Percentiles rank a stretch among this genome's conserved stretches.
Evolutionary conservation across 2,888 invertebrate genomes (phyloP).

Genomic region (Blastobasis lacticolella): DNA sequence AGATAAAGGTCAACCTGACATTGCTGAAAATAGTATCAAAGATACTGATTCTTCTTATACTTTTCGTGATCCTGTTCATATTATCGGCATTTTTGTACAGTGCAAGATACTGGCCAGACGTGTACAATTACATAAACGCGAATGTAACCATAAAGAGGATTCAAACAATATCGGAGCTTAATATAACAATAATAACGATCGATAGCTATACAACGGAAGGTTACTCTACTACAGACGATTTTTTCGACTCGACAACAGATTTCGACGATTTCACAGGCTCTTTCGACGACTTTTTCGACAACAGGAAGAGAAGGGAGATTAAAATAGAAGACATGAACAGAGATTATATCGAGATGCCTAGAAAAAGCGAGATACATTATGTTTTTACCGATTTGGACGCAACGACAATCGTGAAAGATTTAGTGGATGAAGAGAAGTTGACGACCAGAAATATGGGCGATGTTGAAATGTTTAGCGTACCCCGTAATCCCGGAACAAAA

Average conservation of each 20-base stretch:
- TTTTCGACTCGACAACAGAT: constrained; percentile 24
- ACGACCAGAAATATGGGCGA: constrained; percentile 33
- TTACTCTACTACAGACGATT: constrained; percentile 33
- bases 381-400: constrained; percentile 35
- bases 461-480: constrained; percentile 33
- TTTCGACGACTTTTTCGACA: constrained; percentile 5
- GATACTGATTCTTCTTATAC: constrained; percentile 41
- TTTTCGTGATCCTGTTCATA: constrained; percentile 45
- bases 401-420: constrained; percentile 27
- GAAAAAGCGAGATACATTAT: constrained; percentile 37
- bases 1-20: constrained; percentile 41
- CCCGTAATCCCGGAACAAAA: no score
- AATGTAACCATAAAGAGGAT: constrained; percentile 61
- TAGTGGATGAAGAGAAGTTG: constrained; percentile 37
- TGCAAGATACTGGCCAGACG: constrained; percentile 54
- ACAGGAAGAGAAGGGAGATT: constrained; percentile 21
- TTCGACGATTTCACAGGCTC: constrained; percentile 11
- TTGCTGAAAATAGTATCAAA: constrained; percentile 40
- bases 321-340: constrained; percentile 16
- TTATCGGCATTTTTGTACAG: constrained; percentile 50
- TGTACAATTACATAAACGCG: constrained; percentile 53
- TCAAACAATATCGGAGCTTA: constrained; percentile 51
- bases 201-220: constrained; percentile 28
- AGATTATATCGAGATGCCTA: constrained; percentile 34
- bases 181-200: constrained; percentile 22